Evolutionary conservation across 2,888 invertebrate species (phyloP), one percentile per base, ranked within the genome.

Genomic region (Ophion obscuratus): DNA sequence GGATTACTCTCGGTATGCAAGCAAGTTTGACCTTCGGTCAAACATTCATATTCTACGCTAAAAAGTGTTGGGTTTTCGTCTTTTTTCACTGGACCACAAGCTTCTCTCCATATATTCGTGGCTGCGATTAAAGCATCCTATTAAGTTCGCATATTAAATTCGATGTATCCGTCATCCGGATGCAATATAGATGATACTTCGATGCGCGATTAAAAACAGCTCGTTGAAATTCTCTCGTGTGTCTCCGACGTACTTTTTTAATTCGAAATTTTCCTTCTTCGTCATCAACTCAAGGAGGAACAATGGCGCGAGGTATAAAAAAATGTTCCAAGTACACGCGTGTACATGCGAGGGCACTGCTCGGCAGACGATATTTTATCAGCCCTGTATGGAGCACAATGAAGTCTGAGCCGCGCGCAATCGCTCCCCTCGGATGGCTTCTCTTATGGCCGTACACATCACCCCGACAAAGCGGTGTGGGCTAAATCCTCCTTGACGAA

Each of bases 401-500:
- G 89, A 92, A 92, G 92, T 92, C 93, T 92, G 91, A 89, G 87
- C 90, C 89, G 89, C 53, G 53, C 53, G 53, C 91, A 89, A 91
- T 91, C 90, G 89, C 47, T 27, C 74, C 31, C 47, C 81, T 74
- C 36, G 24, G 67, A 73, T 10, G 40, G 57, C 57, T 27, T 61
- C 73, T 36, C 81, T 61, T 44, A 66, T 20, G 36, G 57, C 14
- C 20, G 40, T 24, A 24, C 44, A 81, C 70, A 47, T 53, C 66
- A 88, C 47, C 87, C 87, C 87, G 90, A 92, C 92, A 91, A 92
- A 92, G 91, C 89, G 88, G 88, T 90, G 90, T 92, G 88, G 90
- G 90, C 92, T 92, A 92, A 92, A 89, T 91, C 90, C 91, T 92
- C 88, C 91, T 91, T 87, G 89, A 89, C 91, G 90, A 91, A 90